Base-by-base conservation (phyloP, 2,113 vertebrate species). In the Acinonyx jubatus region DNA sequence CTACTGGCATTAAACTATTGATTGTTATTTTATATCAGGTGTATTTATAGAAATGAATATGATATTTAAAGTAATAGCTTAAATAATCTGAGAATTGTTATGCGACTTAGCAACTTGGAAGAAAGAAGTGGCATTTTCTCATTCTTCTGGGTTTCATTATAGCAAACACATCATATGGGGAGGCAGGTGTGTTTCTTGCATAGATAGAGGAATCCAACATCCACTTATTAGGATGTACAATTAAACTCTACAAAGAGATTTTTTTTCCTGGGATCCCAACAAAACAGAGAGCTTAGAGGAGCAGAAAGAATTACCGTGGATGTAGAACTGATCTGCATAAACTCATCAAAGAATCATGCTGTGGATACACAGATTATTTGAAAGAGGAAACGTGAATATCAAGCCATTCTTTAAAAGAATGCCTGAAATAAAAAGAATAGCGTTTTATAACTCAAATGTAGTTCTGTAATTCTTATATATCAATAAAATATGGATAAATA, bases 401-500 rank as follows among this genome's bases (percentile, higher is more conserved):
- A 48, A 95, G 84, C 52, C 11, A 50, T 16, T 33, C 25, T 84
- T 91, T 25, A 52, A 94, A 74, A 80, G 41, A 97, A 91, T 3
- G 66, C 38, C 57, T 29, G 14, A 57, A 61, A 97, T 94, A 73
- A 96, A 97, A 95, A 50, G 31, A 76, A 95, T 18, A 74, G 97
- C 7, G 33, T 69, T 95, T 78, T 57, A 73, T 63, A 83, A 95
- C 92, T 71, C 96, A 96, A 93, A 95, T 0, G 3, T 0, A 84
- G n/a, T 31, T 21, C 81, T 88, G 18, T 13, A 41, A 89, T 96
- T 98, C 66, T 87, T 89, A 65, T 10, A 61, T 79, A 97, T 89
- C 96, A 97, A 97, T 93, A 98, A 63, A 78, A 52, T 90, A 91
- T 90, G 96, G 95, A 95, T 48, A 98, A 98, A 98, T 55, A 92